These are phyloP conservation scores for Drosophila macrospina DNA, from an alignment of 2,888 invertebrate genomes.

Conservation along the genomic window DNA sequence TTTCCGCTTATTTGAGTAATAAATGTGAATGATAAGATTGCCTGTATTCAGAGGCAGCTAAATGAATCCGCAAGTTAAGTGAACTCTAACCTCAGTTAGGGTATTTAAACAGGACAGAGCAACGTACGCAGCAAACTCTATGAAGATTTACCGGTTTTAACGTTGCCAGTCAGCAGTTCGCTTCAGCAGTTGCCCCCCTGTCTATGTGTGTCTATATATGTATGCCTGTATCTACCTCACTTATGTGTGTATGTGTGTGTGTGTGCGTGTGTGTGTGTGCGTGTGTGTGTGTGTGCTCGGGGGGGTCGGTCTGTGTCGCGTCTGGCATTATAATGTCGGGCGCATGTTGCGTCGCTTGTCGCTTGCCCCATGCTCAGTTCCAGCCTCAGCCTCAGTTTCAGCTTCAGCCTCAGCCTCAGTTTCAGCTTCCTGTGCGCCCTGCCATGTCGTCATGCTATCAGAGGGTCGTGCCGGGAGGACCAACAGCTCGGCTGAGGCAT, in stretches of 20 bases:
- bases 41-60: too few species aligned
- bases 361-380: constrained; percentile 56
- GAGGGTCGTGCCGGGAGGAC: constrained; percentile 41
- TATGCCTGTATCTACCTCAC: constrained; percentile 5
- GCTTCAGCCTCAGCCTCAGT: constrained; percentile 12
- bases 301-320: constrained; percentile 69
- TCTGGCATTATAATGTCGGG: constrained; percentile 75
- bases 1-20: too few species aligned
- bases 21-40: not conserved
- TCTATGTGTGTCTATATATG: constrained; percentile 12
- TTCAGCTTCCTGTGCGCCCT: constrained; percentile 73
- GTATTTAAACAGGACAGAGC: constrained; percentile 43
- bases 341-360: constrained; percentile 61
- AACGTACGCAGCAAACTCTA: constrained; percentile 71
- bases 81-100: constrained; percentile 12
- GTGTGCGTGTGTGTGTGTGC: constrained; percentile 15
- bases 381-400: constrained; percentile 21
- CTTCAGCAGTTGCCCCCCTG: constrained; percentile 43
- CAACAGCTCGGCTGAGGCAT: constrained; percentile 35
- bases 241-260: not conserved
- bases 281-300: constrained; percentile 18
- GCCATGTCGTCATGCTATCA: constrained; percentile 73
- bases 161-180: constrained; percentile 79
- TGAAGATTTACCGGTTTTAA: constrained; percentile 82
- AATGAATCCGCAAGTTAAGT: not conserved